These are phyloP conservation scores for Prostheceraeus crozeri DNA, from an alignment of 2,888 invertebrate genomes.

Conservation along the genomic window DNA sequence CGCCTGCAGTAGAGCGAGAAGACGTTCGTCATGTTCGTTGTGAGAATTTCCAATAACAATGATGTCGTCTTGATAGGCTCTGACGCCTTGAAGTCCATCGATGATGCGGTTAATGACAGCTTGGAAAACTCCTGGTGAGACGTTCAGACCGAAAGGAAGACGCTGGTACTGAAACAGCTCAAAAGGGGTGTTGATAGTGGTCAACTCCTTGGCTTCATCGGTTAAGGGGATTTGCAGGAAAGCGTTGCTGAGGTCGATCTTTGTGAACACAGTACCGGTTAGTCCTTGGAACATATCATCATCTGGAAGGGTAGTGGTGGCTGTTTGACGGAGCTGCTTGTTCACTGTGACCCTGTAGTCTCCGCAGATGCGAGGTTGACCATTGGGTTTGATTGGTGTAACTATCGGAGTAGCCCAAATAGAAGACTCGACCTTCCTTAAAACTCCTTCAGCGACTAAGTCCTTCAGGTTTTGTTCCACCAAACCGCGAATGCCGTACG, in stretches of 20 bases:
- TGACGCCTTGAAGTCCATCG: conserved; percentile 5
- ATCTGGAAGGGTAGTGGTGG: conserved; percentile 3
- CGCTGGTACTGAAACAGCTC: too few relatives aligned
- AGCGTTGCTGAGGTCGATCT: conserved; percentile 3
- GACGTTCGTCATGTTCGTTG: conserved; percentile 1
- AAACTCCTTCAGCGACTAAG: background rate
- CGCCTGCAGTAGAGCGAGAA: background rate
- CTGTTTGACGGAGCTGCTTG: conserved; percentile 2
- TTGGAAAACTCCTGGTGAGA: background rate
- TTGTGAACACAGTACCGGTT: conserved; percentile 7
- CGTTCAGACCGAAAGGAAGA: too few relatives aligned
- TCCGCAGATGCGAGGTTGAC: conserved; percentile 5
- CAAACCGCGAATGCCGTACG: conserved; percentile 2
- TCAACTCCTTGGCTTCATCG: background rate
- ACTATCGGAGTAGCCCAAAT: conserved; percentile 14
- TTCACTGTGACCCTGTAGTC: conserved; percentile 16
- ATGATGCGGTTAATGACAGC: background rate
- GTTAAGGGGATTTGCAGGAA: background rate
- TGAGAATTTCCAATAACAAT: background rate
- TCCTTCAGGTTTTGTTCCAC: conserved; percentile 14
- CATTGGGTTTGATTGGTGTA: conserved; percentile 1
- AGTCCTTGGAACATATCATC: conserved; percentile 18
- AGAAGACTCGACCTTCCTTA: background rate
- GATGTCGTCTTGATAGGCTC: conserved; percentile 4
- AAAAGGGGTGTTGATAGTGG: conserved; percentile 2